Evolutionary conservation across 2,888 invertebrate genomes (phyloP).

Genomic region (Macrophya alboannulata): DNA sequence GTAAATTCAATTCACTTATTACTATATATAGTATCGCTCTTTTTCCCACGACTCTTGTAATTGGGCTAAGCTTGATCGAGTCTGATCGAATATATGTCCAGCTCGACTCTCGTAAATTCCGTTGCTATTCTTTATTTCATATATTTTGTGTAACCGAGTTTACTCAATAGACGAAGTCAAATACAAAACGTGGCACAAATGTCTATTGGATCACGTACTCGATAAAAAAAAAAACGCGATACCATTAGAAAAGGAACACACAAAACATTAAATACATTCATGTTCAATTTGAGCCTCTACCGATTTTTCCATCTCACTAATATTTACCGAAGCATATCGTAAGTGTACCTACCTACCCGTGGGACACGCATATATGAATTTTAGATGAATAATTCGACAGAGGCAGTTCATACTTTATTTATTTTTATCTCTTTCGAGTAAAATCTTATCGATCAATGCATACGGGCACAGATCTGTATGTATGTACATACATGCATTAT

Average conservation of each 20-base stretch:
- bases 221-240: background rate
- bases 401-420: background rate
- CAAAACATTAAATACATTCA: background rate
- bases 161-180: background rate
- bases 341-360: background rate
- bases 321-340: background rate
- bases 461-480: background rate
- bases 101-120: background rate
- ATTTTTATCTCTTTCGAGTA: too few relatives aligned
- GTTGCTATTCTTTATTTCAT: background rate
- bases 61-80: background rate
- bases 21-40: background rate
- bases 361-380: background rate
- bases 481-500: too few relatives aligned
- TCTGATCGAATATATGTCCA: background rate
- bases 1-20: conserved; percentile 2
- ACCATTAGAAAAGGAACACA: background rate
- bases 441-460: background rate
- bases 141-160: background rate
- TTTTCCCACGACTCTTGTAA: background rate
- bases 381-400: background rate
- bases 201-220: background rate
- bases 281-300: background rate
- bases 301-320: background rate
- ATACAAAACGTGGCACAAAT: background rate